Base-by-base conservation (phyloP, 2,113 vertebrate genomes). In the Kryptolebias marmoratus region DNA sequence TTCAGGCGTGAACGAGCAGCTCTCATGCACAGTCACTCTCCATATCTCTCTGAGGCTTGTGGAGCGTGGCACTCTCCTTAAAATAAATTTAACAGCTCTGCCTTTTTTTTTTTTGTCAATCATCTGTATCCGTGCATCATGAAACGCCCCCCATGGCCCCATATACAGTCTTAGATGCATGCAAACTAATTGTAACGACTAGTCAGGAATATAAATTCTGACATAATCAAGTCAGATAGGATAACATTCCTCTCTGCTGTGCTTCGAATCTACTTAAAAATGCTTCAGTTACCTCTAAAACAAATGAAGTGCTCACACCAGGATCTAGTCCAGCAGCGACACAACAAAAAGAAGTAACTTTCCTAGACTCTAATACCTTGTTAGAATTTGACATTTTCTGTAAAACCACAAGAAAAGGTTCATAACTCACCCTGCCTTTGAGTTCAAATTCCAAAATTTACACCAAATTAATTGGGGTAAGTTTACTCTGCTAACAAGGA, bases 1-100 rank as follows among this genome's bases (percentile, higher is more conserved):
- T 45, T 62, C 72, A 87, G 53, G 53, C 52, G 63, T 78, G 82
- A 87, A 67, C 79, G 59, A 85, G 59, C 63, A 11, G 67, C 63
- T 48, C 64, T 81, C 76, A 85, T 85, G 75, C 73, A 78, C 69
- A 56, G 64, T 80, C 83, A 84, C 74, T 68, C 61, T 27, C 22
- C 27, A 64, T 53, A 12, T 52, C 75, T 77, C 71, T 69, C 72
- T 12, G 0, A n/a, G 4, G 73, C 60, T 45, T 15, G 28, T 12
- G 12, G 48, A 70, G 53, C 63, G 52, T 68, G 47, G 71, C 73
- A 63, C 50, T 47, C 30, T 61, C 55, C 66, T 70, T 60, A 65
- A 64, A 16, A 82, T 65, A 60, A 65, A 73, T 80, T 67, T 54
- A 79, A 56, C 39, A 62, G 45, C 32, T 22, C 31, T 52, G 30